These are phyloP conservation scores for Panthera uncia DNA, from an alignment of 2,113 vertebrate genomes.

Conservation along the genomic window DNA sequence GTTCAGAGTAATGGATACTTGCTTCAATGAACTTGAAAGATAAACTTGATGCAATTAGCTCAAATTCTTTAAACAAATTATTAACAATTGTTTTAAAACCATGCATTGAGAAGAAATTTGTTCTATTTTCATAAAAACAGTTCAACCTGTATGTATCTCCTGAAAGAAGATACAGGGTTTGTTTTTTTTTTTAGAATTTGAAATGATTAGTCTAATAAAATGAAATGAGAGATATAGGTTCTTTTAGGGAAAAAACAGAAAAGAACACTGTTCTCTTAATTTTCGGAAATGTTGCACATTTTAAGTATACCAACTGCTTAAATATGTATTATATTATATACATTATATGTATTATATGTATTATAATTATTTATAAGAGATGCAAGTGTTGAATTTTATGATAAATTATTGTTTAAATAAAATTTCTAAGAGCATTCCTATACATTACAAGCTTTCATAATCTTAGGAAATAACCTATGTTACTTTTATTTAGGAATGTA, in stretches of 20 bases:
- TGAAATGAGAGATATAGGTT: neutral
- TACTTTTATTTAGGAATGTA: neutral
- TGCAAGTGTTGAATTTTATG: neutral
- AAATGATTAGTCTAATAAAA: neutral
- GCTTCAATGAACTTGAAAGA: neutral
- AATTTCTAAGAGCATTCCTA: neutral
- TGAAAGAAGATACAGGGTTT: neutral
- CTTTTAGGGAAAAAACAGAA: neutral
- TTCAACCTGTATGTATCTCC: neutral
- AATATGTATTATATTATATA: neutral
- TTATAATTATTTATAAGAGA: neutral
- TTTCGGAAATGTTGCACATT: neutral
- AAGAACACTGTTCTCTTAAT: neutral
- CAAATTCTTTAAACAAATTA: neutral
- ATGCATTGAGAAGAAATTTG: neutral
- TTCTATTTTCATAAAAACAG: neutral
- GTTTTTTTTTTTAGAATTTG: neutral
- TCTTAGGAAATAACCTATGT: neutral
- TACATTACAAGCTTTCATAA: neutral
- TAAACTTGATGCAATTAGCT: neutral
- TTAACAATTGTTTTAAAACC: neutral
- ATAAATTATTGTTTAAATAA: neutral
- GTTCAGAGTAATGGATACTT: neutral
- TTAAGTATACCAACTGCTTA: neutral
- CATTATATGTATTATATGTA: neutral